Percentiles rank a stretch among this genome's conserved stretches.
Evolutionary conservation across 2,113 vertebrate genomes (phyloP).

Genomic region (Tachuris rubrigastra): DNA sequence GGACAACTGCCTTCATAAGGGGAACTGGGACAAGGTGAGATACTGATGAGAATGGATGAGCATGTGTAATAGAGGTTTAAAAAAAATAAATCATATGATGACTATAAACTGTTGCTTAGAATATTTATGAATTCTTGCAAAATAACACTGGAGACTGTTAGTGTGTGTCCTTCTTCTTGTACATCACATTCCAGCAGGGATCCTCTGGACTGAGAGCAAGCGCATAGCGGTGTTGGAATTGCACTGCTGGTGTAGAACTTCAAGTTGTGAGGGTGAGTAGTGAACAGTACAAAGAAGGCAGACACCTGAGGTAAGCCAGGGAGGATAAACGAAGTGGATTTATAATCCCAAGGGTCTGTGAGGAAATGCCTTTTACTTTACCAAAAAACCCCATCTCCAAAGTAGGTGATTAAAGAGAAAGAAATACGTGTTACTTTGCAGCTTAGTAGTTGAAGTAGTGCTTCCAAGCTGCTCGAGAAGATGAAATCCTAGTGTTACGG

Average conservation of each 20-base stretch:
- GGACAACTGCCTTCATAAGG: not conserved
- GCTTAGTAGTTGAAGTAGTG: constrained; percentile 13
- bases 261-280: not conserved
- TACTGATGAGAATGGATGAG: not conserved
- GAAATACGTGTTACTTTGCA: not conserved
- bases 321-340: not conserved
- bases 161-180: not conserved
- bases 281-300: not conserved
- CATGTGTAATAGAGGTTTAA: not conserved
- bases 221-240: not conserved
- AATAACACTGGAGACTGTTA: not conserved
- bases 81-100: not conserved
- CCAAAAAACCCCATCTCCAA: not conserved
- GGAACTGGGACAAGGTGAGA: not conserved
- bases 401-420: not conserved
- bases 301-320: not conserved
- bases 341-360: not conserved
- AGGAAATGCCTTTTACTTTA: not conserved
- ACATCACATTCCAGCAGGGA: not conserved
- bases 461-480: constrained; percentile 44
- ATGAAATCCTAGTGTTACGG: constrained; percentile 3
- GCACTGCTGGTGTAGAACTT: not conserved
- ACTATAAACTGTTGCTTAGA: not conserved
- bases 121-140: not conserved
- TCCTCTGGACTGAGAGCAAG: not conserved